Evolutionary conservation across 92 coral and sea anemone genomes (phyloP).

Genomic region (Porites cylindrica): DNA sequence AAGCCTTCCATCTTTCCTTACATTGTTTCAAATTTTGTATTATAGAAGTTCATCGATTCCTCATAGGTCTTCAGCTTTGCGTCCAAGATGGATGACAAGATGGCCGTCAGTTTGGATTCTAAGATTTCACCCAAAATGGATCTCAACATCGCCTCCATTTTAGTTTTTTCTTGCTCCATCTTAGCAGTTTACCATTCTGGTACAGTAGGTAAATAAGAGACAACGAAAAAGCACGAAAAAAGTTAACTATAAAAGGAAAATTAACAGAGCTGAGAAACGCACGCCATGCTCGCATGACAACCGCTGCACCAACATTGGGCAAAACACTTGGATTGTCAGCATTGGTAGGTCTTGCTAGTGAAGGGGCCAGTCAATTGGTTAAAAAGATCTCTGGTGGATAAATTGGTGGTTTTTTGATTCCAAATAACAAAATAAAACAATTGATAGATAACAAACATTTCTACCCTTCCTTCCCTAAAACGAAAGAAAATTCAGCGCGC

Average conservation of each 20-base stretch:
- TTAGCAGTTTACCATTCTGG: slow-evolving; percentile 4
- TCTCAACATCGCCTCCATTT: slow-evolving; percentile 36
- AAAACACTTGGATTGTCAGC: slow-evolving; percentile 21
- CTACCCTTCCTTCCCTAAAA: not conserved
- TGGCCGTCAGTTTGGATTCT: slow-evolving; percentile 42
- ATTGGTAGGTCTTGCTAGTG: not conserved
- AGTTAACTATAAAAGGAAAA: no score
- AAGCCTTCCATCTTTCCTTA: not conserved
- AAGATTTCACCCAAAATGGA: slow-evolving; percentile 43
- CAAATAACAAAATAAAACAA: not conserved
- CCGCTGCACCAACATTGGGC: not conserved
- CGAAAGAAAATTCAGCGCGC: not conserved
- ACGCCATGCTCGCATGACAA: no score
- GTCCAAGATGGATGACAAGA: slow-evolving; percentile 37
- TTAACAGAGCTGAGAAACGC: no score
- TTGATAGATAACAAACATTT: slow-evolving; percentile 16
- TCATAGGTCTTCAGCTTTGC: slow-evolving; percentile 20
- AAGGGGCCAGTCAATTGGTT: not conserved
- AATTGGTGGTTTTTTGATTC: not conserved
- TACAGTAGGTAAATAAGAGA: no score
- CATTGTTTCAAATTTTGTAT: slow-evolving; percentile 11
- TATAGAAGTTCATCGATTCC: slow-evolving; percentile 32
- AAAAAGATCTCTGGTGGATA: not conserved
- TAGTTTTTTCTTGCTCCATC: slow-evolving; percentile 14
- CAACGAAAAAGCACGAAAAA: no score